Evolutionary conservation across 2,113 vertebrate genomes (phyloP).

Genomic region (Burhinus oedicnemus): DNA sequence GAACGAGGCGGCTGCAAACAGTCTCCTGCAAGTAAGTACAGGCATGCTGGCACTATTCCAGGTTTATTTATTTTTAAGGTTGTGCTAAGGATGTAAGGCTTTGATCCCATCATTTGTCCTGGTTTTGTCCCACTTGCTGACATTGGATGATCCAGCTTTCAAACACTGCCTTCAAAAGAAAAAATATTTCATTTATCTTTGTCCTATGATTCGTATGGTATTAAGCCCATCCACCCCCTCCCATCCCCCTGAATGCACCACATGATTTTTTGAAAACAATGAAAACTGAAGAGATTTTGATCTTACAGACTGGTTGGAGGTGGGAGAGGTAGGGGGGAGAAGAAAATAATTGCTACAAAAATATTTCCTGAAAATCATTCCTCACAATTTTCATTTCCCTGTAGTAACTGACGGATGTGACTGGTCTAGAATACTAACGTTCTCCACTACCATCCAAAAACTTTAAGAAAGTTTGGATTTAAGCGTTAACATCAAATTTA

Average conservation of each 20-base stretch:
- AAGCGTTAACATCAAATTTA: background rate
- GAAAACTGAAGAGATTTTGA: background rate
- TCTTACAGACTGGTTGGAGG: background rate
- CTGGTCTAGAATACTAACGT: background rate
- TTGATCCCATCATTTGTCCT: background rate
- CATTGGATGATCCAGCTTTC: background rate
- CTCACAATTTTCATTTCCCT: background rate
- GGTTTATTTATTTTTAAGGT: constrained; percentile 31
- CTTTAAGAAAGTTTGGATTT: background rate
- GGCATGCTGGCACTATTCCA: background rate
- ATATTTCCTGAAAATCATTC: background rate
- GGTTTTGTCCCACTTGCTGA: background rate
- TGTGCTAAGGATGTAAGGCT: background rate
- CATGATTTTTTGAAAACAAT: background rate
- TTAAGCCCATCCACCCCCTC: background rate
- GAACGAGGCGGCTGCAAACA: background rate
- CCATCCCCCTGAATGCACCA: accelerated
- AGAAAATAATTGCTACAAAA: background rate
- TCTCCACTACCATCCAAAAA: background rate
- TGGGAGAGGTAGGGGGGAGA: too few relatives aligned
- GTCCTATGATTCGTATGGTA: background rate
- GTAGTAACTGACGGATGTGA: background rate
- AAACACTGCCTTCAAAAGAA: background rate
- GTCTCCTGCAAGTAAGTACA: background rate
- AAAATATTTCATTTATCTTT: background rate